Evolutionary conservation across 2,888 invertebrate species (phyloP).

Genomic region (Julus scanicus): DNA sequence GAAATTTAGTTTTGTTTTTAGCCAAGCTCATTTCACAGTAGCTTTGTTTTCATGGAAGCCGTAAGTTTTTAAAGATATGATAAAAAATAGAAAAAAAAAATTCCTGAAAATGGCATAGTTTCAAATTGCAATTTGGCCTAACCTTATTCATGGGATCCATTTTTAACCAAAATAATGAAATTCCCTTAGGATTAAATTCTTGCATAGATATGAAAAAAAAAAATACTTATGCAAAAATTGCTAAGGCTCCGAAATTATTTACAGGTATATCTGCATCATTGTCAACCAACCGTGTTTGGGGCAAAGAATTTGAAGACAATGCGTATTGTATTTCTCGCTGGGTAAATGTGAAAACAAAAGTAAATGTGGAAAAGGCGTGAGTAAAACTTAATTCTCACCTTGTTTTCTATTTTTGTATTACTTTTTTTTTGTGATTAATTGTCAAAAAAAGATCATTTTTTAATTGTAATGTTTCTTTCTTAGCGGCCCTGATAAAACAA

Average conservation of each 20-base stretch:
- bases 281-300: constrained; percentile 42
- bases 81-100: too few relatives aligned
- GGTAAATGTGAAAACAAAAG: constrained; percentile 50
- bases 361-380: constrained; percentile 53
- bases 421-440: constrained; percentile 15
- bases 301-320: constrained; percentile 36
- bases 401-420: neutral
- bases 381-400: constrained; percentile 52
- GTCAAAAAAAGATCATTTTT: neutral
- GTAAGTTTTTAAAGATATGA: too few relatives aligned
- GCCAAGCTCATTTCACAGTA: too few relatives aligned
- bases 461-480: constrained; percentile 7
- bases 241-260: constrained; percentile 50
- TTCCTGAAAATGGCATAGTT: neutral
- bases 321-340: constrained; percentile 57
- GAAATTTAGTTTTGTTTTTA: too few relatives aligned
- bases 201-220: neutral
- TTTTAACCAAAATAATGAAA: neutral
- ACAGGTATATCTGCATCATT: constrained; percentile 44
- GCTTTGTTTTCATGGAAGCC: too few relatives aligned
- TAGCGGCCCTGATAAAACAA: constrained; percentile 13
- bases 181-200: neutral
- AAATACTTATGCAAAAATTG: neutral
- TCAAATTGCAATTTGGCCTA: neutral
- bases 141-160: neutral